A percentile compares a stretch with the other conserved stretches of the same genome.
phyloP scores from a whole-genome alignment of 2,113 vertebrate genomes.

The Phocoena phocoena region DNA sequence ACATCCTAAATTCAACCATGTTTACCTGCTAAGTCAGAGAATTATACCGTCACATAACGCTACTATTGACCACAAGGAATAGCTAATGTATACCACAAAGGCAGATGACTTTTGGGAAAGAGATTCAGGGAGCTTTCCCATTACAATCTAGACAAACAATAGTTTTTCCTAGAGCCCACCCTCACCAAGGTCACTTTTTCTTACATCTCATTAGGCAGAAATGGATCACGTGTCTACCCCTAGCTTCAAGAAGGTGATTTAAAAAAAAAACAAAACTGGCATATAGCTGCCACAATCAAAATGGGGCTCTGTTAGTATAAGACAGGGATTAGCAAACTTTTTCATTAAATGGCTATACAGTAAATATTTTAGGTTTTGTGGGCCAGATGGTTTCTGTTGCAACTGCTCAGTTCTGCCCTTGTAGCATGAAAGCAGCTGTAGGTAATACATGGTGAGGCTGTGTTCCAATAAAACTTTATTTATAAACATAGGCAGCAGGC shows the following conservation, averaged over 20 bases:
- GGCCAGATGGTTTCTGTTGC: background rate
- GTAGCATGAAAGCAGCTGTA: background rate
- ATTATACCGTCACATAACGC: background rate
- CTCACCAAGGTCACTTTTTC: background rate
- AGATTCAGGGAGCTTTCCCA: background rate
- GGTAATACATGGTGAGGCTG: background rate
- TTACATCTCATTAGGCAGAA: constrained; percentile 20
- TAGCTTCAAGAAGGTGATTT: background rate
- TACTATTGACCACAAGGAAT: background rate
- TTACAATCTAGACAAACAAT: background rate
- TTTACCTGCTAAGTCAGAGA: background rate
- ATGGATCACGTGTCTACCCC: background rate
- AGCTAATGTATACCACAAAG: background rate
- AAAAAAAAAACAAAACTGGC: background rate
- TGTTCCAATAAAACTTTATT: background rate
- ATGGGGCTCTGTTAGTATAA: background rate
- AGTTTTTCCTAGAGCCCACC: background rate
- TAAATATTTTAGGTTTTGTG: background rate
- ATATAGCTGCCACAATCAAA: background rate
- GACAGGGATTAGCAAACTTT: background rate
- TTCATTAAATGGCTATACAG: background rate
- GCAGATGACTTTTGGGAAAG: background rate
- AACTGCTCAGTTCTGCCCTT: background rate
- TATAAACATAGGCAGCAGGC: background rate
- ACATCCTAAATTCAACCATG: background rate